These are phyloP conservation scores for Drosophila cardini DNA, from an alignment of 1,140 invertebrate genomes.

Conservation along the genomic window DNA sequence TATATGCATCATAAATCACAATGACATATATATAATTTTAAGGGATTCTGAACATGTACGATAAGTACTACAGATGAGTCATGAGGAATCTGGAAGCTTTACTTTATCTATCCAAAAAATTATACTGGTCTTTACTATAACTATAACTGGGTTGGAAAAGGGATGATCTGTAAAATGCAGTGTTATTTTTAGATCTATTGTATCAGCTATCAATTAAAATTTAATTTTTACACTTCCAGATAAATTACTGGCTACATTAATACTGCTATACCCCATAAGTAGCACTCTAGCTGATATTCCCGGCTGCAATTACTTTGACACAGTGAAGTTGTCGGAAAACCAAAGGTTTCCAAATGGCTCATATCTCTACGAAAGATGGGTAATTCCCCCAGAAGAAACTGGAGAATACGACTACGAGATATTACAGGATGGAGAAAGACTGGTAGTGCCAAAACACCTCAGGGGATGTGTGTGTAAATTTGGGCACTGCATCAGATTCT, in stretches of 20 bases:
- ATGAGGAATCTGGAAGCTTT: too few species aligned
- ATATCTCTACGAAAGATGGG: conserved; percentile 55
- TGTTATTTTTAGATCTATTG: too few species aligned
- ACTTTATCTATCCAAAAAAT: too few species aligned
- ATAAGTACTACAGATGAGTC: too few species aligned
- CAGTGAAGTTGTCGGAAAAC: conserved; percentile 47
- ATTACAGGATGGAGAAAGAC: conserved; percentile 13
- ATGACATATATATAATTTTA: too few species aligned
- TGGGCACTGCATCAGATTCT: conserved; percentile 59
- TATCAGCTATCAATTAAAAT: not conserved
- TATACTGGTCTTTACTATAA: too few species aligned
- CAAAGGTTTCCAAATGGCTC: conserved; percentile 56
- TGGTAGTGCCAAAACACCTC: conserved; percentile 39
- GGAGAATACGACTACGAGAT: conserved; percentile 54
- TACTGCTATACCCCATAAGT: not conserved
- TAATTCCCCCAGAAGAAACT: conserved; percentile 55
- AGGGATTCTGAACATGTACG: too few species aligned
- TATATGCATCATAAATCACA: too few species aligned
- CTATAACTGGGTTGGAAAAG: too few species aligned
- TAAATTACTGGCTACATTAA: not conserved
- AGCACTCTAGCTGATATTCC: conserved; percentile 26
- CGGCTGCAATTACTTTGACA: conserved; percentile 67
- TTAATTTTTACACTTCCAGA: not conserved
- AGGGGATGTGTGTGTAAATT: conserved; percentile 69
- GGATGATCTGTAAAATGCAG: too few species aligned